A percentile compares a stretch with the other conserved stretches of the same genome.
Conservation (phyloP, 92 coral and sea anemone genomes). For the Heliopora coerulea region DNA sequence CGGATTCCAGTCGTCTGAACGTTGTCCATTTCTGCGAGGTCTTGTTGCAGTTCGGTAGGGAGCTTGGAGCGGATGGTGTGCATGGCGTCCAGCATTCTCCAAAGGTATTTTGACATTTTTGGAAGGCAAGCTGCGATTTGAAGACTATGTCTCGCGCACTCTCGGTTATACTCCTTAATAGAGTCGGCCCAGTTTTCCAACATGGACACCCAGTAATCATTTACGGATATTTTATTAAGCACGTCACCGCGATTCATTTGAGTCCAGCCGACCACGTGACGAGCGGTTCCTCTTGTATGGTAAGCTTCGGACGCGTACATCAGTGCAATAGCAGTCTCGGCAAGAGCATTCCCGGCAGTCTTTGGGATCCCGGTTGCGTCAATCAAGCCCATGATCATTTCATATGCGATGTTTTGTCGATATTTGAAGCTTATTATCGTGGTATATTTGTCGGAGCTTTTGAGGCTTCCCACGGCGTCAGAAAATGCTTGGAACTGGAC, state of each 20-base stretch:
- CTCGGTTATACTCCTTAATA: slow-evolving; percentile 61
- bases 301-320: slow-evolving; percentile 10
- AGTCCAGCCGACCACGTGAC: slow-evolving; percentile 27
- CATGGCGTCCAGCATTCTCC: slow-evolving; percentile 61
- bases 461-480: not conserved
- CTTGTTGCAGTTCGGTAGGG: not conserved
- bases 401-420: slow-evolving; percentile 26
- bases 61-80: slow-evolving; percentile 21
- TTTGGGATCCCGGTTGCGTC: not conserved
- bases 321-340: slow-evolving; percentile 18
- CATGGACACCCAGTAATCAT: slow-evolving; percentile 77
- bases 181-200: slow-evolving; percentile 83
- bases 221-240: slow-evolving; percentile 30
- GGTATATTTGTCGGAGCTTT: not conserved
- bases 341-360: not conserved
- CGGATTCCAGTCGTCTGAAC: not conserved
- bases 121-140: slow-evolving; percentile 55
- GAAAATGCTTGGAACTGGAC: slow-evolving; percentile 3
- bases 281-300: slow-evolving; percentile 8
- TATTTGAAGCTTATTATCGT: slow-evolving; percentile 1
- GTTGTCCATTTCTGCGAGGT: not conserved
- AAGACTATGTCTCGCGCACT: not conserved
- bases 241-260: slow-evolving; percentile 25
- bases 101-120: slow-evolving; percentile 72
- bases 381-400: slow-evolving; percentile 6